Percentiles rank a stretch among this genome's conserved stretches.
Conservation (phyloP, 2,113 vertebrate genomes). For the Alectura lathami region DNA sequence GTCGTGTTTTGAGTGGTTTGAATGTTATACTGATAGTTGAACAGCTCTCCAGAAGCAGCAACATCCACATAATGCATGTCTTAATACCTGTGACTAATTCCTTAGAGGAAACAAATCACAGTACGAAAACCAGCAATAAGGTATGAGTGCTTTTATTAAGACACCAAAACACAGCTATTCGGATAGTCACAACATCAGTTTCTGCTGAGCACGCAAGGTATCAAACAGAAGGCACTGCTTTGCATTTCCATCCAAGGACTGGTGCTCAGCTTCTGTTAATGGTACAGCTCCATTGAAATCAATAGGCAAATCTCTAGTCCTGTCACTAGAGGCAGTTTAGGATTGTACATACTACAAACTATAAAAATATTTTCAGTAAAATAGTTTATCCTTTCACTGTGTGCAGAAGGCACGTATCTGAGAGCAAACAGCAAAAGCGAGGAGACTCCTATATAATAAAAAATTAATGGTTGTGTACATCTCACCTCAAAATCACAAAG, state of each 20-base stretch:
- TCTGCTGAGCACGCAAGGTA: not conserved
- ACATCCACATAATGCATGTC: not conserved
- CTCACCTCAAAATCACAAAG: not conserved
- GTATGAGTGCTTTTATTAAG: conserved; percentile 52
- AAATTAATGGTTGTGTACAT: not conserved
- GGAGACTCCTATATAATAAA: not conserved
- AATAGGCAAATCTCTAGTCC: not conserved
- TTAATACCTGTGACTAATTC: not conserved
- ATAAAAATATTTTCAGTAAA: not conserved
- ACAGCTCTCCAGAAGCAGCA: not conserved
- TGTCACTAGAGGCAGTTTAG: not conserved
- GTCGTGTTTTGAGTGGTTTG: not conserved
- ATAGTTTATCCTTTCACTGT: not conserved
- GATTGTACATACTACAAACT: not conserved
- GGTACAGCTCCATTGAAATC: not conserved
- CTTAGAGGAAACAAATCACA: not conserved
- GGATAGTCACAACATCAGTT: not conserved
- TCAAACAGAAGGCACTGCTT: not conserved
- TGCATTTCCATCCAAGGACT: not conserved
- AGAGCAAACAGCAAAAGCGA: not conserved
- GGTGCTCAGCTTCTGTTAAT: not conserved
- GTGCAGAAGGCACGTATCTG: not conserved
- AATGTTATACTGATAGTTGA: not conserved
- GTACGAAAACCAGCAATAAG: not conserved
- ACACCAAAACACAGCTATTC: not conserved